Evolutionary conservation across 1,140 invertebrate genomes (phyloP).

Genomic region (Panagrolaimus sp.): DNA sequence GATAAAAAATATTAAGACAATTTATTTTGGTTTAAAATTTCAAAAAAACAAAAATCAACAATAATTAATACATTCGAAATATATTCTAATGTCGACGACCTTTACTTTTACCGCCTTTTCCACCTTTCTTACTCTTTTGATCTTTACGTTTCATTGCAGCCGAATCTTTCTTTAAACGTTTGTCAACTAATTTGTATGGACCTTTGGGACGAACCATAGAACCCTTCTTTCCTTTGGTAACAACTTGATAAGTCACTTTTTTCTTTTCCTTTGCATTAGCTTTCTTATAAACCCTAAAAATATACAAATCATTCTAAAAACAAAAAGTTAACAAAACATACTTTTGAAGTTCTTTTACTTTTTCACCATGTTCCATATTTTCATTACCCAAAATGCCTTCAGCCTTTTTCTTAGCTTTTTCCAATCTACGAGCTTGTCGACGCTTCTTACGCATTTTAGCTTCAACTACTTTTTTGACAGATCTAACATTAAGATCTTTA

Average conservation of each 20-base stretch:
- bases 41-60: no score
- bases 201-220: conserved; percentile 76
- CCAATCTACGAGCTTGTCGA: conserved; percentile 69
- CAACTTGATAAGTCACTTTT: conserved; percentile 85
- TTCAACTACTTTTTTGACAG: conserved; percentile 96
- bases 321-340: conserved; percentile 63
- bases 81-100: no score
- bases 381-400: conserved; percentile 81
- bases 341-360: conserved; percentile 81
- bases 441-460: conserved; percentile 95
- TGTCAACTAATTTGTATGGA: conserved; percentile 89
- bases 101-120: no score
- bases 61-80: no score
- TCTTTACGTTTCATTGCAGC: no score
- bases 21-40: no score
- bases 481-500: conserved; percentile 82
- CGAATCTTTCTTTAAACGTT: conserved; percentile 81
- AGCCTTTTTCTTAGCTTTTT: conserved; percentile 89
- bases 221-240: conserved; percentile 77
- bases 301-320: conserved; percentile 16
- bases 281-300: conserved; percentile 80
- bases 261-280: conserved; percentile 70
- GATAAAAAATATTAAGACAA: no score
- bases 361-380: conserved; percentile 83
- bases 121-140: no score